phyloP scores from a whole-genome alignment of 1,140 invertebrate genomes.

The Eupeodes corollae region DNA sequence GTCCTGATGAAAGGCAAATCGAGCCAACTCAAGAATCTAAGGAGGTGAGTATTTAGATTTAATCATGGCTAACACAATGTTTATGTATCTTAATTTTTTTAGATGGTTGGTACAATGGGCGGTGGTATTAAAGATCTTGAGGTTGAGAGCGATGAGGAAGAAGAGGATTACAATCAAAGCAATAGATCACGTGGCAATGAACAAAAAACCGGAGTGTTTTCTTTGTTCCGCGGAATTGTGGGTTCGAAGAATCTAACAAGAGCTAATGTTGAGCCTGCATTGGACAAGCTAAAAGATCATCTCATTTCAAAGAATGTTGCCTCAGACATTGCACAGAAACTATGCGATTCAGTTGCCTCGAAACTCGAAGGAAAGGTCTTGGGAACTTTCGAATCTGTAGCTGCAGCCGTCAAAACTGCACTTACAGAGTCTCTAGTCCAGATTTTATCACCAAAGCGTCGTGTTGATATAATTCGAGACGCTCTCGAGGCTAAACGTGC shows the following conservation, averaged over 20 bases:
- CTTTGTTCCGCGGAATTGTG: conserved; percentile 76
- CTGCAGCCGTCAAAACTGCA: conserved; percentile 69
- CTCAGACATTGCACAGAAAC: conserved; percentile 82
- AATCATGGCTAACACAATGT: too few relatives aligned
- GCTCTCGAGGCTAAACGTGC: conserved; percentile 78
- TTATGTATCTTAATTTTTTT: conserved; percentile 15
- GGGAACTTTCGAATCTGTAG: conserved; percentile 86
- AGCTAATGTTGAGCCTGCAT: conserved; percentile 66
- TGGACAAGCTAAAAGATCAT: conserved; percentile 95
- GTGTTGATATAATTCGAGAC: conserved; percentile 94
- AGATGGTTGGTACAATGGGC: conserved; percentile 74
- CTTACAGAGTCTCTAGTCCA: conserved; percentile 76
- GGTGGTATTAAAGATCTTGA: conserved; percentile 59
- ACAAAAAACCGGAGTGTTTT: conserved; percentile 55
- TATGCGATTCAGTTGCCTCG: conserved; percentile 87
- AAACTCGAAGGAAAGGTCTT: conserved; percentile 89
- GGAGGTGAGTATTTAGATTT: conserved; percentile 41
- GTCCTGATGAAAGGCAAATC: conserved; percentile 50
- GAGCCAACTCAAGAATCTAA: conserved; percentile 47
- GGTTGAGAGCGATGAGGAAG: conserved; percentile 49
- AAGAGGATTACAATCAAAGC: conserved; percentile 40
- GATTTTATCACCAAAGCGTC: conserved; percentile 86
- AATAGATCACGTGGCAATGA: conserved; percentile 32
- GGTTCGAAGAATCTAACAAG: conserved; percentile 66
- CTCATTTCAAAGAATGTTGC: conserved; percentile 97